phyloP scores from a whole-genome alignment of 2,888 invertebrate species.

The Hemicrepidius hirtus region DNA sequence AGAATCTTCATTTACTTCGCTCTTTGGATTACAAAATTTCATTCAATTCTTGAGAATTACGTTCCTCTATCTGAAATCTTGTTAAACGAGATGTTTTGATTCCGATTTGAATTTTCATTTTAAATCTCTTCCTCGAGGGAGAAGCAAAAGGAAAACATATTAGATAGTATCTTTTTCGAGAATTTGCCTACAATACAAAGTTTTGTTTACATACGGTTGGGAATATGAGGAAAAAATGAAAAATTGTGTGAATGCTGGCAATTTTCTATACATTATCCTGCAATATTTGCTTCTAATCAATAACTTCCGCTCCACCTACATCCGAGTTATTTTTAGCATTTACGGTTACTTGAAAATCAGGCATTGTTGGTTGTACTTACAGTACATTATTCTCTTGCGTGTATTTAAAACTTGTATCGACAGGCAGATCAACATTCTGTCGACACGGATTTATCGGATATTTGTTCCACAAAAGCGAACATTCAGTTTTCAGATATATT shows the following conservation, averaged over 20 bases:
- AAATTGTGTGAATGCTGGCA: background rate
- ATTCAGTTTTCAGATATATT: background rate
- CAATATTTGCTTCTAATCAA: conserved; percentile 14
- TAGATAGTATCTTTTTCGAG: background rate
- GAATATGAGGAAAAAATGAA: conserved; percentile 1
- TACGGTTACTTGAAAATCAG: conserved; percentile 4
- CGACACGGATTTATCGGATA: conserved; percentile 7
- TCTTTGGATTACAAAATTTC: too few species aligned
- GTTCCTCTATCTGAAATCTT: too few species aligned
- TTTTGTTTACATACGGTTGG: background rate
- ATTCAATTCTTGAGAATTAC: too few species aligned
- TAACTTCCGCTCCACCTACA: conserved; percentile 12
- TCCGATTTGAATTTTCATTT: background rate
- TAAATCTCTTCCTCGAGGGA: background rate
- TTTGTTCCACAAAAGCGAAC: background rate
- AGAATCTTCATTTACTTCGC: too few species aligned
- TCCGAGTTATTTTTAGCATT: conserved; percentile 3
- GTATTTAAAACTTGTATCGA: background rate
- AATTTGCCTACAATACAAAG: background rate
- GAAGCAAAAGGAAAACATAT: background rate
- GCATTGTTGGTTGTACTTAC: conserved; percentile 4
- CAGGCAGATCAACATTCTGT: background rate
- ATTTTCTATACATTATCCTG: conserved; percentile 11
- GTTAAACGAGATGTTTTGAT: too few species aligned
- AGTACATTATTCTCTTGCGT: background rate